phyloP scores from a whole-genome alignment of 2,888 invertebrate species.

The Lutraria lutraria region DNA sequence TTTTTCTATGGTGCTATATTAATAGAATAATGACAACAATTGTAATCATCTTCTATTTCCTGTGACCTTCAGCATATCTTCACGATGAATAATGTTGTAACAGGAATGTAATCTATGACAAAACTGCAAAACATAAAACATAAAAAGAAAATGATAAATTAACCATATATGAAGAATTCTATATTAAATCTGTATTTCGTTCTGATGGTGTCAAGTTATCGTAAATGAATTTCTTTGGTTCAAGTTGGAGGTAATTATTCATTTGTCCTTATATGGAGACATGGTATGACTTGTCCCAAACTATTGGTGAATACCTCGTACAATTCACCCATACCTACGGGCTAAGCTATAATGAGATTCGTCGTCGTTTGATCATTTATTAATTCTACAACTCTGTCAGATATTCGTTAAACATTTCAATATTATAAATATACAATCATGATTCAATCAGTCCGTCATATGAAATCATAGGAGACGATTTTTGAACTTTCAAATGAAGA shows the following conservation, averaged over 20 bases:
- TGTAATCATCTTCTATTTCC: background rate
- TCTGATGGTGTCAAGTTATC: constrained; percentile 22
- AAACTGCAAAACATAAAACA: constrained; percentile 8
- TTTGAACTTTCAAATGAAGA: constrained; percentile 53
- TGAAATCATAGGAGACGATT: background rate
- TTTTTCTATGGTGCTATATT: background rate
- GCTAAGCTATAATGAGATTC: constrained; percentile 31
- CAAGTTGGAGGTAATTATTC: constrained; percentile 40
- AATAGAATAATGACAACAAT: background rate
- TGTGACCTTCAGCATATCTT: background rate
- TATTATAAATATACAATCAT: constrained; percentile 20
- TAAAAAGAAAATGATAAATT: constrained; percentile 23
- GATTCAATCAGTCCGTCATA: constrained; percentile 7
- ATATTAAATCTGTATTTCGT: constrained; percentile 37
- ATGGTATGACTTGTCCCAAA: constrained; percentile 35
- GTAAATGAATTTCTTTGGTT: constrained; percentile 18
- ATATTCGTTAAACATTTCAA: background rate
- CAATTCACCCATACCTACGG: constrained; percentile 18
- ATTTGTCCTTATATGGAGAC: constrained; percentile 25
- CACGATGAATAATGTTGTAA: constrained; percentile 17
- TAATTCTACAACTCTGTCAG: constrained; percentile 32
- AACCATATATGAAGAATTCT: constrained; percentile 30
- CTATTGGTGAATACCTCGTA: constrained; percentile 30
- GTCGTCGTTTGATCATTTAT: constrained; percentile 49
- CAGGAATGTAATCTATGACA: background rate